Evolutionary conservation across 2,113 vertebrate genomes (phyloP).

Genomic region (Girardinichthys multiradiatus): DNA sequence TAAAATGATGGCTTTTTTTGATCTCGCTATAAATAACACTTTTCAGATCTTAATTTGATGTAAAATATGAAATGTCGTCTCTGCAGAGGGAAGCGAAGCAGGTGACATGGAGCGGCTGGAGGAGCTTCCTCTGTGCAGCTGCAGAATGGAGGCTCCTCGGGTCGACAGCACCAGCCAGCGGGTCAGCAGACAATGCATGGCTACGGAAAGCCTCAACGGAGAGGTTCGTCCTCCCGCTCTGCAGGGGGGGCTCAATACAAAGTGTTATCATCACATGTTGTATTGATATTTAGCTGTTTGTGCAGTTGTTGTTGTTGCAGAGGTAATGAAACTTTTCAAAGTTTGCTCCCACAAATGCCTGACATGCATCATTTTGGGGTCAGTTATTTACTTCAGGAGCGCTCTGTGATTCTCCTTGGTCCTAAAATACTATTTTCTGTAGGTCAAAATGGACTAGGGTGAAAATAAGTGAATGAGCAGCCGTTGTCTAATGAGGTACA

Average conservation of each 20-base stretch:
- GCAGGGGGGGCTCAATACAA: neutral
- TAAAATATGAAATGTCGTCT: neutral
- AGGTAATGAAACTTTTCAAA: too few species aligned
- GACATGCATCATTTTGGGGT: neutral
- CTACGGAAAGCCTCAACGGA: constrained; percentile 89
- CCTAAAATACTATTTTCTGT: too few species aligned
- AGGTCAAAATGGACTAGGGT: neutral
- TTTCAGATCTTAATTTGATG: neutral
- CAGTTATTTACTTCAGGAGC: neutral
- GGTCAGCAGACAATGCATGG: constrained; percentile 87
- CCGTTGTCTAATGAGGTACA: neutral
- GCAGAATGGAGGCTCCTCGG: constrained; percentile 93
- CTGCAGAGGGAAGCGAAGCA: constrained; percentile 85
- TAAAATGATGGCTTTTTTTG: too few species aligned
- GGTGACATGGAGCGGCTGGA: constrained; percentile 89
- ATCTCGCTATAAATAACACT: too few species aligned
- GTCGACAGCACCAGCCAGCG: constrained; percentile 84
- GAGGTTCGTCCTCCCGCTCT: constrained; percentile 78
- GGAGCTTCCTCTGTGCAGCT: constrained; percentile 92
- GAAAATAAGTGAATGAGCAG: neutral
- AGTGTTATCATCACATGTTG: neutral
- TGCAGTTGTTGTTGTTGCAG: too few species aligned
- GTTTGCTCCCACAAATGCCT: neutral
- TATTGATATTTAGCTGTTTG: too few species aligned
- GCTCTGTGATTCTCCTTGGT: neutral